Conservation (phyloP, 2,113 vertebrate species). For the Istiophorus platypterus region DNA sequence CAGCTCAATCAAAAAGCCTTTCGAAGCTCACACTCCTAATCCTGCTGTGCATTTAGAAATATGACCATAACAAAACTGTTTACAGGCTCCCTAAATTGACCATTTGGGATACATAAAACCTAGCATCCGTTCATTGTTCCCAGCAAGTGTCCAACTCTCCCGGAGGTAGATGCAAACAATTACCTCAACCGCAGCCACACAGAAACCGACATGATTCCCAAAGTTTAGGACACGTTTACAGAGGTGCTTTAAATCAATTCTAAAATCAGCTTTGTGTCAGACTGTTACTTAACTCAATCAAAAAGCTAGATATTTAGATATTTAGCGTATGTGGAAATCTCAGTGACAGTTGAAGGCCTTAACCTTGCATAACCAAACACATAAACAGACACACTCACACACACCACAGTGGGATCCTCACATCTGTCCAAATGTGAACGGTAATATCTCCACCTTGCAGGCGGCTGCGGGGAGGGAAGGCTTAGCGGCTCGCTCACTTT, state of each 20-base stretch:
- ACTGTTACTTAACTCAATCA: constrained; percentile 26
- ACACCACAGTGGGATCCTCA: constrained; percentile 69
- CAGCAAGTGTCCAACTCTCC: constrained; percentile 36
- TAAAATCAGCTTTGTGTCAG: background rate
- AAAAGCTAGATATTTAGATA: background rate
- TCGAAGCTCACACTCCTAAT: constrained; percentile 53
- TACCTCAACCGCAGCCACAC: constrained; percentile 23
- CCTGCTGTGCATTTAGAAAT: constrained; percentile 65
- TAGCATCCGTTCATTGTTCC: constrained; percentile 52
- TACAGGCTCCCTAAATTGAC: constrained; percentile 56
- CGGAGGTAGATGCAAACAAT: constrained; percentile 32
- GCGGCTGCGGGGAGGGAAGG: constrained; percentile 74
- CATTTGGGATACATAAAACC: constrained; percentile 60
- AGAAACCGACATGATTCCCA: constrained; percentile 5
- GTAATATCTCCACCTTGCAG: constrained; percentile 87
- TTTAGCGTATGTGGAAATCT: constrained; percentile 47
- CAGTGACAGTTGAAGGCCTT: constrained; percentile 47
- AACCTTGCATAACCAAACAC: constrained; percentile 23
- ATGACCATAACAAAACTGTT: constrained; percentile 63
- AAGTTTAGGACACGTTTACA: constrained; percentile 36
- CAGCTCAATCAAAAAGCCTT: constrained; percentile 52
- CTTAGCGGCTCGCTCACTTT: constrained; percentile 81
- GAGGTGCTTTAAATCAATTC: background rate
- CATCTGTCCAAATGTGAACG: constrained; percentile 83
- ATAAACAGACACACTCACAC: constrained; percentile 34